phyloP scores from a whole-genome alignment of 2,888 invertebrate genomes.

The Latheticus oryzae region DNA sequence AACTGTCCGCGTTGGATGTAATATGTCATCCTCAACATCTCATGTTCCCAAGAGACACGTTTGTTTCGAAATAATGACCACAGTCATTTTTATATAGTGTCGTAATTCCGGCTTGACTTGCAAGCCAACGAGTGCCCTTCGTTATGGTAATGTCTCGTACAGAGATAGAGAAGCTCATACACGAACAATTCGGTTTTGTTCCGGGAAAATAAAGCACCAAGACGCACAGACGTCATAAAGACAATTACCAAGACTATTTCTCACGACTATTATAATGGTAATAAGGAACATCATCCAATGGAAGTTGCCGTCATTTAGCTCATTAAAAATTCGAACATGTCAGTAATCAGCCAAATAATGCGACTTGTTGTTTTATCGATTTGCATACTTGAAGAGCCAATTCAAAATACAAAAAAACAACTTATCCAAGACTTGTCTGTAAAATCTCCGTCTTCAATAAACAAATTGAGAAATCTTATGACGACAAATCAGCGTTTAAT shows the following conservation, averaged over 20 bases:
- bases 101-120: slow-evolving; percentile 28
- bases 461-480: too few species aligned
- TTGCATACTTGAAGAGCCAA: too few species aligned
- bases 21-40: slow-evolving; percentile 41
- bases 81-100: slow-evolving; percentile 31
- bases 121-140: slow-evolving; percentile 28
- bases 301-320: slow-evolving; percentile 13
- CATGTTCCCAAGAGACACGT: slow-evolving; percentile 39
- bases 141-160: slow-evolving; percentile 25
- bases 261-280: slow-evolving; percentile 32
- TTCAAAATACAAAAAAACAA: too few species aligned
- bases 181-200: slow-evolving; percentile 33
- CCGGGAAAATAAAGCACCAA: slow-evolving; percentile 30
- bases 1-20: slow-evolving; percentile 34
- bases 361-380: slow-evolving; percentile 22
- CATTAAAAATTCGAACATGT: slow-evolving; percentile 22
- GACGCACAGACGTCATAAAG: slow-evolving; percentile 30
- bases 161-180: slow-evolving; percentile 14
- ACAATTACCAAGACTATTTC: slow-evolving; percentile 35
- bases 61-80: slow-evolving; percentile 35
- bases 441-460: too few species aligned
- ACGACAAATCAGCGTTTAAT: too few species aligned
- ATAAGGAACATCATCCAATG: slow-evolving; percentile 31
- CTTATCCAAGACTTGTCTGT: too few species aligned
- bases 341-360: slow-evolving; percentile 24